Conservation (phyloP, 2,113 vertebrate genomes). For the Herpetotheres cachinnans region DNA sequence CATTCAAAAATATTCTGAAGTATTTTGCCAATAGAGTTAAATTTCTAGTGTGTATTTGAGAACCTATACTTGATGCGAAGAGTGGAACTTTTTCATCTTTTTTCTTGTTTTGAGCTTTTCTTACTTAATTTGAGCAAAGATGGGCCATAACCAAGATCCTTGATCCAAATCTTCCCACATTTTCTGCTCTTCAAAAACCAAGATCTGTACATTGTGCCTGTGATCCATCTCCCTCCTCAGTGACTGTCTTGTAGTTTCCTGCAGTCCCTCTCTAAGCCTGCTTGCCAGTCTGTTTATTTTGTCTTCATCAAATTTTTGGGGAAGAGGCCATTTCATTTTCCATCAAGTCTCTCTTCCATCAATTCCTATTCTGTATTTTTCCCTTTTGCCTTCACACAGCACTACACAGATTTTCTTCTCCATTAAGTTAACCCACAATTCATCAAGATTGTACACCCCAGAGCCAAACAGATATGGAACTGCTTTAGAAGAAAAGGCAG, state of each 20-base stretch:
- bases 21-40: not conserved
- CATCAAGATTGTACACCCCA: constrained; percentile 47
- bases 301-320: constrained; percentile 10
- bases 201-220: not conserved
- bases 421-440: constrained; percentile 70
- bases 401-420: constrained; percentile 59
- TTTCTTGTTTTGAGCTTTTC: not conserved
- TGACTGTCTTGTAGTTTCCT: not conserved
- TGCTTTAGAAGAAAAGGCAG: constrained; percentile 35
- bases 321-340: constrained; percentile 53
- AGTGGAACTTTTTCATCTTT: not conserved
- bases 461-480: constrained; percentile 60
- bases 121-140: not conserved
- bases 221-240: not conserved
- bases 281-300: constrained; percentile 30
- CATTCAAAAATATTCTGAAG: not conserved
- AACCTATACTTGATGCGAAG: not conserved
- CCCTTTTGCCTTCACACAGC: constrained; percentile 33
- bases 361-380: constrained; percentile 52
- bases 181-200: not conserved
- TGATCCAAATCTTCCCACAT: not conserved
- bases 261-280: not conserved
- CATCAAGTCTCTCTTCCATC: constrained; percentile 26
- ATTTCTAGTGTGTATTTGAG: not conserved
- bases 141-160: not conserved